These are phyloP conservation scores for Actinopyga echinites DNA, from an alignment of 53 echinoderm and acorn worm genomes.

Conservation along the genomic window DNA sequence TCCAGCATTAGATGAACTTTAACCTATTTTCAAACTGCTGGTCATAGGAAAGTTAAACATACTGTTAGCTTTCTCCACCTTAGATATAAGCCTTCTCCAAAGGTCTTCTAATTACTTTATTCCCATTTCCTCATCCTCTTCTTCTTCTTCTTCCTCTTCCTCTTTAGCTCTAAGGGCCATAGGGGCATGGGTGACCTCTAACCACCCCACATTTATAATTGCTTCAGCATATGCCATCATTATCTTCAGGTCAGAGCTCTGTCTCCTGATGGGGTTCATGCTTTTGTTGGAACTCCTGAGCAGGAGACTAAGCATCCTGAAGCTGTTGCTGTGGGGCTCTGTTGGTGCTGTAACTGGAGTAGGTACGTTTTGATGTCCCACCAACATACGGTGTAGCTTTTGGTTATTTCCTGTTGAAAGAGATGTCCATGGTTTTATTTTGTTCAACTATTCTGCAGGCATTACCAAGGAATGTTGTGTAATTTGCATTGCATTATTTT, in stretches of 20 bases:
- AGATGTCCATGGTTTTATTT: too few relatives aligned
- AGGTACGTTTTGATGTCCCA: conserved; percentile 16
- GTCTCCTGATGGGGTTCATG: conserved; percentile 76
- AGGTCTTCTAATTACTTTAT: background rate
- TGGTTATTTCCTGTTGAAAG: too few relatives aligned
- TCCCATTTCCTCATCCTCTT: background rate
- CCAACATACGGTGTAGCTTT: too few relatives aligned
- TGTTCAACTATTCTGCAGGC: too few relatives aligned
- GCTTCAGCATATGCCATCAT: conserved; percentile 83
- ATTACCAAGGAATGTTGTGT: too few relatives aligned
- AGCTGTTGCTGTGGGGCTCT: conserved; percentile 63
- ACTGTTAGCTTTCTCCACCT: background rate
- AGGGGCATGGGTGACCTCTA: conserved; percentile 67
- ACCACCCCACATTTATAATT: conserved; percentile 74
- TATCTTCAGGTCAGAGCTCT: conserved; percentile 85
- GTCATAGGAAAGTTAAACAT: too few relatives aligned
- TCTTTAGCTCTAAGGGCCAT: conserved; percentile 77
- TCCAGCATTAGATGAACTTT: too few relatives aligned
- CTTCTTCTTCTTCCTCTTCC: background rate
- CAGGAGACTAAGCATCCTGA: conserved; percentile 60
- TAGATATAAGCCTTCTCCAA: background rate
- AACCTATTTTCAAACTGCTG: too few relatives aligned
- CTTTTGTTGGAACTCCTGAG: conserved; percentile 75
- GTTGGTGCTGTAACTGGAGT: conserved; percentile 63
- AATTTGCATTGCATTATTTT: too few relatives aligned